Evolutionary conservation across 2,797 vertebrate genomes (phyloP).

Genomic region (Chelon labrosus): DNA sequence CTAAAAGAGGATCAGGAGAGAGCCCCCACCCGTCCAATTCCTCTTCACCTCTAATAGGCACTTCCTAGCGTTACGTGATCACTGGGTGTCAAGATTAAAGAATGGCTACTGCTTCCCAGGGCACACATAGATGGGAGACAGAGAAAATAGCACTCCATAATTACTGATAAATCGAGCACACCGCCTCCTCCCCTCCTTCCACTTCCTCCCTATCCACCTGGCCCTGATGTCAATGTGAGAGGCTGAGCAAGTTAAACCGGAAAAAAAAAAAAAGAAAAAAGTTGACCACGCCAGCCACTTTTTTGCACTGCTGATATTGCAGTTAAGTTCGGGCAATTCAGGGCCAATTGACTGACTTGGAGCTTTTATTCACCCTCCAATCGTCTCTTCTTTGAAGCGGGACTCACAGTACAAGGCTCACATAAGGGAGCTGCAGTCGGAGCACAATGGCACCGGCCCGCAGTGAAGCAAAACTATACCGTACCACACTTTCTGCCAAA

Average conservation of each 20-base stretch:
- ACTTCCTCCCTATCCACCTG: slow-evolving; percentile 77
- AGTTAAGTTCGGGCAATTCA: slow-evolving; percentile 82
- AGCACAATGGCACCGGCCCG: slow-evolving; percentile 68
- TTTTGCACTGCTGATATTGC: slow-evolving; percentile 80
- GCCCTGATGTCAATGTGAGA: slow-evolving; percentile 75
- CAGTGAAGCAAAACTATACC: slow-evolving; percentile 33
- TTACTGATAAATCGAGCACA: slow-evolving; percentile 86
- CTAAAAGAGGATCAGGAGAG: slow-evolving; percentile 72
- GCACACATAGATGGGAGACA: slow-evolving; percentile 75
- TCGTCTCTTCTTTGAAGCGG: slow-evolving; percentile 75
- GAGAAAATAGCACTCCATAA: slow-evolving; percentile 84
- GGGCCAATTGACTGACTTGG: slow-evolving; percentile 76
- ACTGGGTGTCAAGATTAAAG: slow-evolving; percentile 86
- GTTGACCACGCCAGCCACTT: slow-evolving; percentile 75
- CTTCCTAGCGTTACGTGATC: slow-evolving; percentile 81
- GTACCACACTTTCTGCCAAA: slow-evolving; percentile 17
- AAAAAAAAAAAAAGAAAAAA: slow-evolving; percentile 45
- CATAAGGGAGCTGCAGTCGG: slow-evolving; percentile 54
- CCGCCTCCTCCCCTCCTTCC: slow-evolving; percentile 58
- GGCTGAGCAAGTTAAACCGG: slow-evolving; percentile 72
- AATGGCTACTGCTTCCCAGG: slow-evolving; percentile 79
- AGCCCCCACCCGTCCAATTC: slow-evolving; percentile 74
- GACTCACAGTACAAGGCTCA: slow-evolving; percentile 44
- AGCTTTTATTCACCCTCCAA: slow-evolving; percentile 77
- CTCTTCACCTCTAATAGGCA: slow-evolving; percentile 80